Conservation (phyloP, 1,140 invertebrate species). For the Drosophila sechellia region DNA sequence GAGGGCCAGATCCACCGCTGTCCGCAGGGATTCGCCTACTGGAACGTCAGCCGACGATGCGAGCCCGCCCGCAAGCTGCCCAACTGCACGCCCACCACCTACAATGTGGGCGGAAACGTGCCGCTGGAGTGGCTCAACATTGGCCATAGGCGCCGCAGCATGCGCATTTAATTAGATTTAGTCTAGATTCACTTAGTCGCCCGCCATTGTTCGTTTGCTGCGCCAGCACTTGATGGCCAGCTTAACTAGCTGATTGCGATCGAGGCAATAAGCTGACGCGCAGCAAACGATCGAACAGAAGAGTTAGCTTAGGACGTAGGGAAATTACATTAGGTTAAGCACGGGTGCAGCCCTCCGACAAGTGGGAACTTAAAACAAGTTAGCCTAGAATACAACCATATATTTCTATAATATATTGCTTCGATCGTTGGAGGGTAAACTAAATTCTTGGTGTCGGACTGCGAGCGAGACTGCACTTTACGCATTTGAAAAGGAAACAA, state of each 20-base stretch:
- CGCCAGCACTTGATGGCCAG: conserved; percentile 33
- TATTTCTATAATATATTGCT: neutral
- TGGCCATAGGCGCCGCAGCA: conserved; percentile 76
- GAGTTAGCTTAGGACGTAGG: conserved; percentile 58
- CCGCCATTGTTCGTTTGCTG: conserved; percentile 67
- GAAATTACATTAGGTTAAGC: conserved; percentile 61
- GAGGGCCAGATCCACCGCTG: conserved; percentile 91
- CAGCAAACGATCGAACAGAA: conserved; percentile 57
- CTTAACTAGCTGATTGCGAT: neutral
- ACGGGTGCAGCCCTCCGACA: conserved; percentile 27
- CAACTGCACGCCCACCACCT: conserved; percentile 58
- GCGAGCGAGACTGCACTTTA: conserved; percentile 11
- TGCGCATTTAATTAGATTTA: conserved; percentile 69
- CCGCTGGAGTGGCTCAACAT: conserved; percentile 82
- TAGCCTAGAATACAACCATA: neutral
- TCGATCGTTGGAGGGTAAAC: conserved; percentile 20
- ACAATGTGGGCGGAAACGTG: conserved; percentile 66
- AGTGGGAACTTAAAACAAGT: neutral
- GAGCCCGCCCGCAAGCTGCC: conserved; percentile 85
- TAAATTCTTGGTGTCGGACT: conserved; percentile 33
- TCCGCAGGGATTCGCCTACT: conserved; percentile 90
- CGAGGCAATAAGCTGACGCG: conserved; percentile 39
- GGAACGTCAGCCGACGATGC: conserved; percentile 91
- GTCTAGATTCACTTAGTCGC: conserved; percentile 36
- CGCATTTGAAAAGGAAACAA: conserved; percentile 25